Percentiles rank a stretch among this genome's conserved stretches.
These are phyloP conservation scores for Indicator indicator DNA, from an alignment of 2,113 vertebrate species.

Conservation along the genomic window DNA sequence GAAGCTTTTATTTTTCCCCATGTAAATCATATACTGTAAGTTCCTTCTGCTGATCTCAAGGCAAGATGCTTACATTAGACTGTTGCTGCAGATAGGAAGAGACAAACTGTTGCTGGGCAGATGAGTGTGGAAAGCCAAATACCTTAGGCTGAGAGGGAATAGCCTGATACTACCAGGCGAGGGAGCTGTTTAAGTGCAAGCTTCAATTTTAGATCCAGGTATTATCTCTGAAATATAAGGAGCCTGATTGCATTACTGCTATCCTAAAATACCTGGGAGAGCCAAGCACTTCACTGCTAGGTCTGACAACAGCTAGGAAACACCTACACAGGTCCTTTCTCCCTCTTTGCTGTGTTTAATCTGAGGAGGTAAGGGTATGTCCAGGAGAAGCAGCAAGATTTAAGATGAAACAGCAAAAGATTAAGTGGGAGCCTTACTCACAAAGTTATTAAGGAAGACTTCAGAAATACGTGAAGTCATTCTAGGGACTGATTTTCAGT, in stretches of 20 bases:
- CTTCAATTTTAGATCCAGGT: background rate
- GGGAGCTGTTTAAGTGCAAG: conserved; percentile 11
- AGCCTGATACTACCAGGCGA: background rate
- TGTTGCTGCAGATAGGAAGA: conserved; percentile 6
- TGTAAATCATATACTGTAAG: conserved; percentile 46
- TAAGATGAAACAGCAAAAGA: background rate
- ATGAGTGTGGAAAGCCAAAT: background rate
- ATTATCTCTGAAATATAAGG: background rate
- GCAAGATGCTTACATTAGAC: background rate
- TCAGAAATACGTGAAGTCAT: background rate
- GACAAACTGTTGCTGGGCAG: conserved; percentile 55
- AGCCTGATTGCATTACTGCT: background rate
- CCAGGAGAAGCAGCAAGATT: background rate
- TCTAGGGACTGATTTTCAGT: background rate
- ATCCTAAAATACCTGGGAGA: background rate
- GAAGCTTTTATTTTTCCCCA: background rate
- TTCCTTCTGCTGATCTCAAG: conserved; percentile 27
- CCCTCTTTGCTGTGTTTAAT: background rate
- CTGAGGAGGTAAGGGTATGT: background rate
- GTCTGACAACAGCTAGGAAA: background rate
- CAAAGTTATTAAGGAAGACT: background rate
- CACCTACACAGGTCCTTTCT: background rate
- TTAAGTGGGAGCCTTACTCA: background rate
- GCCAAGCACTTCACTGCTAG: background rate
- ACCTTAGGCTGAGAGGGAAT: background rate